Evolutionary conservation across 2,797 vertebrate species (phyloP).

Genomic region (Tokudaia muenninki): DNA sequence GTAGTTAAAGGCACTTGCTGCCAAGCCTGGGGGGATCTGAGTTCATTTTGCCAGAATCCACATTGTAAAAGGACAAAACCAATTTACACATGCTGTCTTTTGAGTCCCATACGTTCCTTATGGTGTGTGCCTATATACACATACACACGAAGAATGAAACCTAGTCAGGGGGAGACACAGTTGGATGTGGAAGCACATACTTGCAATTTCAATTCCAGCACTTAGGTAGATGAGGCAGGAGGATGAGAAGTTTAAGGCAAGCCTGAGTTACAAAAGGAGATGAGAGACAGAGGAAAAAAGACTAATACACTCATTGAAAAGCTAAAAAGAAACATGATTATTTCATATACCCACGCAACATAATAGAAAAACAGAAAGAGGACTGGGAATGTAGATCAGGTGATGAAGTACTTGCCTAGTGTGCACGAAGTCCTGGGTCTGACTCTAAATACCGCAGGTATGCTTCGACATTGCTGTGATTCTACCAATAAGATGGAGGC

Average conservation of each 20-base stretch:
- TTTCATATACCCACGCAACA: not conserved
- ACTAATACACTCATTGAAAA: not conserved
- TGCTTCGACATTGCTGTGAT: not conserved
- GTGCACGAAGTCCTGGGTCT: not conserved
- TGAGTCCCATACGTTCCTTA: not conserved
- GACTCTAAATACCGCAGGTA: no score
- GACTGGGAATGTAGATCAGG: not conserved
- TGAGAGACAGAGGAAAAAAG: not conserved
- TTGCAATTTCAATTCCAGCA: not conserved
- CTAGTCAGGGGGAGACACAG: not conserved
- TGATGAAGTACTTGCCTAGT: not conserved
- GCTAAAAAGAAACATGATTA: constrained; percentile 67
- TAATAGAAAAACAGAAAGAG: constrained; percentile 53
- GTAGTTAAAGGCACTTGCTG: not conserved
- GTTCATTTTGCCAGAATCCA: not conserved
- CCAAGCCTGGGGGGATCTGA: not conserved
- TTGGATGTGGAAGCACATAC: not conserved
- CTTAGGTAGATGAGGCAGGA: not conserved
- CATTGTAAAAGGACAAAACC: not conserved
- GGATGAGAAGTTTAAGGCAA: not conserved
- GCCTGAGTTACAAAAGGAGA: not conserved
- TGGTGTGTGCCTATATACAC: not conserved
- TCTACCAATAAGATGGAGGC: not conserved
- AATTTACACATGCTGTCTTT: not conserved
- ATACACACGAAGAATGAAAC: not conserved